A percentile compares a stretch with the other conserved stretches of the same genome.
Evolutionary conservation across 2,797 vertebrate species (phyloP).

Genomic region (Microhierax caerulescens): DNA sequence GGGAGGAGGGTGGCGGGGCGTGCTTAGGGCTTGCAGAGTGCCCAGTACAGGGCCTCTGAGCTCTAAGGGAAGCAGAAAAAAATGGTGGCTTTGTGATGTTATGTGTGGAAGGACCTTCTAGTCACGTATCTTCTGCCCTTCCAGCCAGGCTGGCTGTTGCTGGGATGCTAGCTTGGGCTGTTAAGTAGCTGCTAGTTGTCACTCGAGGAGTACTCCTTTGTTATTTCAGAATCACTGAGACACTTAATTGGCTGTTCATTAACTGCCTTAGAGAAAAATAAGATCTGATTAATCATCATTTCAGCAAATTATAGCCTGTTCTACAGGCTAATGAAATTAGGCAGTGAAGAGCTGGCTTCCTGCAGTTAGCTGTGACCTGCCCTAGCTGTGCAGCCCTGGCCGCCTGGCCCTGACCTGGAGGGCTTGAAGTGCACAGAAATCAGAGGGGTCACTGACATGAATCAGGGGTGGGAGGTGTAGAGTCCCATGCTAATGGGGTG

Average conservation of each 20-base stretch:
- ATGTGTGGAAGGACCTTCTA: neutral
- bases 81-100: neutral
- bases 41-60: neutral
- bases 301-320: slow-evolving; percentile 1
- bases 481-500: rapidly evolving
- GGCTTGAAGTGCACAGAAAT: neutral
- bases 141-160: neutral
- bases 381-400: neutral
- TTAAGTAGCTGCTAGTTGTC: neutral
- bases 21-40: rapidly evolving
- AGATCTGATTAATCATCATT: slow-evolving; percentile 32
- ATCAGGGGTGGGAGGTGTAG: rapidly evolving
- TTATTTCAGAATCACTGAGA: neutral
- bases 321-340: neutral
- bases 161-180: neutral
- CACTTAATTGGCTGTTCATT: slow-evolving; percentile 29
- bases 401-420: neutral
- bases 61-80: neutral
- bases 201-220: neutral
- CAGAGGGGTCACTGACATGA: rapidly evolving
- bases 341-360: neutral
- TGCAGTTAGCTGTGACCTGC: neutral
- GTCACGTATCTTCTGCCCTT: neutral
- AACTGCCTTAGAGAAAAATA: slow-evolving; percentile 24
- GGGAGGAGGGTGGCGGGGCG: no score